Conservation (phyloP, 2,797 vertebrate species). For the Esox lucius region DNA sequence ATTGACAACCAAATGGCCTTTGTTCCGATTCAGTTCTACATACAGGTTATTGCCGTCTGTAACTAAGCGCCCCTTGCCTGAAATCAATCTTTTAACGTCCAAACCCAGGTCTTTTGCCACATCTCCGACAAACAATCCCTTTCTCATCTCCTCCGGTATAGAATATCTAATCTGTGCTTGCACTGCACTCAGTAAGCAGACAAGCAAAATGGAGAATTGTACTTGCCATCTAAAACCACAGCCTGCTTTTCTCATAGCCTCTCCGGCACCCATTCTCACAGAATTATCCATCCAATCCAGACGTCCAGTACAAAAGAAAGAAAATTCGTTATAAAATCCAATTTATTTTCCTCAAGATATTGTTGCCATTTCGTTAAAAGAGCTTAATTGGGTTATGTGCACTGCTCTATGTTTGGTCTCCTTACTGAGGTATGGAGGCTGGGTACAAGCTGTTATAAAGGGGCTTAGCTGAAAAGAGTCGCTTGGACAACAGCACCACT, state of each 20-base stretch:
- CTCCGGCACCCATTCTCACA: conserved; percentile 16
- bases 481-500: conserved; percentile 71
- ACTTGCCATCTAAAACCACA: conserved; percentile 69
- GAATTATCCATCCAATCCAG: conserved; percentile 22
- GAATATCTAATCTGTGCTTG: conserved; percentile 81
- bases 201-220: conserved; percentile 72
- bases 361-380: not conserved
- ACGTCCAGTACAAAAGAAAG: not conserved
- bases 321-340: not conserved
- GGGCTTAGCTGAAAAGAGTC: conserved; percentile 7
- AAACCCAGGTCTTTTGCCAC: conserved; percentile 82
- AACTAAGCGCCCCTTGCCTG: conserved; percentile 75
- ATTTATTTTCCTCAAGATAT: not conserved
- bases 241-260: conserved; percentile 56
- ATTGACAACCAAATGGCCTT: conserved; percentile 78
- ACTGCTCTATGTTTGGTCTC: conserved; percentile 6
- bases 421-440: conserved; percentile 23
- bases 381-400: not conserved
- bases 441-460: not conserved
- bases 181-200: conserved; percentile 53
- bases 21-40: conserved; percentile 78
- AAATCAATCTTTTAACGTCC: conserved; percentile 74
- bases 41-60: conserved; percentile 74
- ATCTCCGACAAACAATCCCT: conserved; percentile 80
- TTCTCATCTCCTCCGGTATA: conserved; percentile 83